These are phyloP conservation scores for Heliconius ismenius DNA, from an alignment of 2,888 invertebrate genomes.

Conservation along the genomic window DNA sequence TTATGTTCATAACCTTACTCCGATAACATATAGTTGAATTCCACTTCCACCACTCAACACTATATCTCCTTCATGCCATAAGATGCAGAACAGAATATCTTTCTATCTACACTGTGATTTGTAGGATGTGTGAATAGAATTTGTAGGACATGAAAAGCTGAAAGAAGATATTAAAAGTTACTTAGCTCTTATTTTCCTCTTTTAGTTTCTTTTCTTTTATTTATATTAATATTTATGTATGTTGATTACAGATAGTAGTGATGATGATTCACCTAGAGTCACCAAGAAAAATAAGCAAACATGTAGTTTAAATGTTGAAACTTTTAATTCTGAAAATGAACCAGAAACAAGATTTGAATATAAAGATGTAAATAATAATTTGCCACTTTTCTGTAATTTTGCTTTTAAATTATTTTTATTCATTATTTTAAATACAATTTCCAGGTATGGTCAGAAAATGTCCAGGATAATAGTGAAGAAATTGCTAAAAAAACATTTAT, in stretches of 20 bases:
- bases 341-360: slow-evolving; percentile 58
- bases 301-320: slow-evolving; percentile 42
- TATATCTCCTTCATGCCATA: not conserved
- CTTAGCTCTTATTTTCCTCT: not conserved
- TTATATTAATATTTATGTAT: not conserved
- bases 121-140: too few species aligned
- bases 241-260: slow-evolving; percentile 68
- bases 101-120: not conserved
- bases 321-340: slow-evolving; percentile 55
- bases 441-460: slow-evolving; percentile 68
- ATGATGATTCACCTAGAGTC: slow-evolving; percentile 62
- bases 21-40: not conserved
- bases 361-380: slow-evolving; percentile 64
- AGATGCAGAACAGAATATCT: not conserved
- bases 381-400: not conserved
- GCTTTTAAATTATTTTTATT: not conserved
- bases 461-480: slow-evolving; percentile 67
- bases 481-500: slow-evolving; percentile 77
- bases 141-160: too few species aligned
- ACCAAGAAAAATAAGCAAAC: slow-evolving; percentile 30
- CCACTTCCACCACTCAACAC: not conserved
- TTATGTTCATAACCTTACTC: not conserved
- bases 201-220: not conserved
- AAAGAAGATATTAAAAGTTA: too few species aligned
- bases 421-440: slow-evolving; percentile 28